Percentiles rank a stretch among this genome's conserved stretches.
Evolutionary conservation across 2,797 vertebrate species (phyloP).

Genomic region (Cetoscarus ocellatus): DNA sequence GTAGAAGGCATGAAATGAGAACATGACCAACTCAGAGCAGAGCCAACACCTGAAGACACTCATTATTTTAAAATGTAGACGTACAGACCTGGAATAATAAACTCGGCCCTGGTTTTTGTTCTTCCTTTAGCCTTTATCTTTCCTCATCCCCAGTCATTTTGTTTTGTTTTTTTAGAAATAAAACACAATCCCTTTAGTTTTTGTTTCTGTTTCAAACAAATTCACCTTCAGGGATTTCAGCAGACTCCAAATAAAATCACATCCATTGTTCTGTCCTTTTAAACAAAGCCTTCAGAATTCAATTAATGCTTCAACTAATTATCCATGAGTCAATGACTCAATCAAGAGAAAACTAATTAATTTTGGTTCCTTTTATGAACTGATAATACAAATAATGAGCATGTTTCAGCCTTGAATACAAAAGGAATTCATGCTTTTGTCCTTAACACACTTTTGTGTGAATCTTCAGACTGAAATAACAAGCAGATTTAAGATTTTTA

Average conservation of each 20-base stretch:
- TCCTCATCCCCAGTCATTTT: neutral
- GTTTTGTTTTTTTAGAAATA: neutral
- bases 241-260: neutral
- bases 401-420: neutral
- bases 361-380: neutral
- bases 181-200: neutral
- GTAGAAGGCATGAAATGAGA: conserved; percentile 20
- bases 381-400: too few species aligned
- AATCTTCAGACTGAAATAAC: too few species aligned
- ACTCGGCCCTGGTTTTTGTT: neutral
- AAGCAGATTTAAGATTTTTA: too few species aligned
- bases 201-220: neutral
- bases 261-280: too few species aligned
- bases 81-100: neutral
- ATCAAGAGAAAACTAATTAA: conserved; percentile 3
- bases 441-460: neutral
- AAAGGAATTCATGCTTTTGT: neutral
- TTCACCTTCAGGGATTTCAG: neutral
- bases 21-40: neutral
- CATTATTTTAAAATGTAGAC: conserved; percentile 17
- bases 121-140: neutral
- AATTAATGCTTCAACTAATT: neutral
- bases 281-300: neutral
- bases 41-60: conserved; percentile 3
- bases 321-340: neutral